Evolutionary conservation across 2,888 invertebrate genomes (phyloP), one percentile per base, ranked within the genome.

Genomic region (Metalampra italica): DNA sequence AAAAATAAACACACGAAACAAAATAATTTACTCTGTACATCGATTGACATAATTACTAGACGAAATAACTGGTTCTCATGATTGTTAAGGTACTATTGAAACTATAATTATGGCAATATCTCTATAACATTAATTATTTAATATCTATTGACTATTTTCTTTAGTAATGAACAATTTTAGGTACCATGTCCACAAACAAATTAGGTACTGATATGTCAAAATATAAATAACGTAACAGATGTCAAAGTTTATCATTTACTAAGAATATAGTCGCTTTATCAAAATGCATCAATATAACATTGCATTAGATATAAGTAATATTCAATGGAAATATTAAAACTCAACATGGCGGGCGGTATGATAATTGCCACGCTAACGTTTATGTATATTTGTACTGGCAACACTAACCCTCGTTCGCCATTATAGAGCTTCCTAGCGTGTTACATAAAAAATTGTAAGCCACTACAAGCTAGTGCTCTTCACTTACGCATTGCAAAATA

Each of bases 21-120:
- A 72, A 84, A 86, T 86, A 86, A 87, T 76, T 84, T 82, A 87
- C 67, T 79, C 87, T 87, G 84, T 88, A 88, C 87, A 88, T 36
- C 62, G 63, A 66, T 71, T 71, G 68, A 59, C 47, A 53, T 46
- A 50, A 72, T 64, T 73, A 73, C 62, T 66, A 68, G 65, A 68
- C 66, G 59, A 70, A 66, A 70, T 68, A 78, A 83, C 78, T 78
- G 82, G 79, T 77, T 78, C 57, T 58, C 56, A 54, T 64, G 65
- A 67, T 72, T 69, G 60, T 13, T 39, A 43, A 45, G 46, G 46
- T 49, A 44, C 62, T 65, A 64, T 62, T 70, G 68, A 68, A 74
- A 66, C 73, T 72, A 75, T 68, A 77, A 67, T 74, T 86, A 87
- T 87, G 86, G 86, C 87, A 84, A 79, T 75, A 76, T 71, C 59